Conservation (phyloP, 2,888 invertebrate genomes). For the Callyntrura guangdongensis region DNA sequence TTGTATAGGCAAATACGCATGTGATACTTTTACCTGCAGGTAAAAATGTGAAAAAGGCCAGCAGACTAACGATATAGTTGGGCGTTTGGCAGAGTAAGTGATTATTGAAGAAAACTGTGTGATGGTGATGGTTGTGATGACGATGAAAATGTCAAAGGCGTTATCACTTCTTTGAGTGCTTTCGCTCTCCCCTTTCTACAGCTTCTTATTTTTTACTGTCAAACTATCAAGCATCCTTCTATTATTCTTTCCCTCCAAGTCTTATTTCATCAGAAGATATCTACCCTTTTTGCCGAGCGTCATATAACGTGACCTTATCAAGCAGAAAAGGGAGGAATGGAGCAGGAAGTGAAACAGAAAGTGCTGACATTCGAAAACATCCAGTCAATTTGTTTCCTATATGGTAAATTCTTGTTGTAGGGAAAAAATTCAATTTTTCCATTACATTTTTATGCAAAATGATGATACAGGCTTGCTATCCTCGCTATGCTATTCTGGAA, state of each 20-base stretch:
- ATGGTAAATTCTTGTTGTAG: background rate
- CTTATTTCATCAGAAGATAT: conserved; percentile 3
- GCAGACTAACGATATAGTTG: background rate
- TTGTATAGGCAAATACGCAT: background rate
- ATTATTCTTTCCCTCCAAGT: conserved; percentile 1
- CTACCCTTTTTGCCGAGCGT: background rate
- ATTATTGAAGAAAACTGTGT: conserved; percentile 38
- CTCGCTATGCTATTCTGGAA: no score
- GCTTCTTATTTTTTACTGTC: conserved; percentile 52
- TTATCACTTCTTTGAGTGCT: conserved; percentile 47
- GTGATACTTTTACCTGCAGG: conserved; percentile 1
- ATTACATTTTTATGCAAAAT: background rate
- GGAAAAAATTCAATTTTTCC: conserved; percentile 12
- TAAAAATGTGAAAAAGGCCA: conserved; percentile 3
- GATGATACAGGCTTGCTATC: no score
- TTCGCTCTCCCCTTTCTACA: conserved; percentile 6
- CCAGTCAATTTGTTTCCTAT: conserved; percentile 16
- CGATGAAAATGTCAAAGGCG: conserved; percentile 43
- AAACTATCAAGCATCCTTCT: conserved; percentile 13
- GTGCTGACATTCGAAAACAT: conserved; percentile 40
- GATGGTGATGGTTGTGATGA: background rate
- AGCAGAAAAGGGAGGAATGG: background rate
- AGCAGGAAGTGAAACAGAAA: conserved; percentile 31
- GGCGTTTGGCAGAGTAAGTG: background rate
- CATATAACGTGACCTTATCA: background rate